Evolutionary conservation across 2,888 invertebrate species (phyloP).

Genomic region (Geotrupes spiniger): DNA sequence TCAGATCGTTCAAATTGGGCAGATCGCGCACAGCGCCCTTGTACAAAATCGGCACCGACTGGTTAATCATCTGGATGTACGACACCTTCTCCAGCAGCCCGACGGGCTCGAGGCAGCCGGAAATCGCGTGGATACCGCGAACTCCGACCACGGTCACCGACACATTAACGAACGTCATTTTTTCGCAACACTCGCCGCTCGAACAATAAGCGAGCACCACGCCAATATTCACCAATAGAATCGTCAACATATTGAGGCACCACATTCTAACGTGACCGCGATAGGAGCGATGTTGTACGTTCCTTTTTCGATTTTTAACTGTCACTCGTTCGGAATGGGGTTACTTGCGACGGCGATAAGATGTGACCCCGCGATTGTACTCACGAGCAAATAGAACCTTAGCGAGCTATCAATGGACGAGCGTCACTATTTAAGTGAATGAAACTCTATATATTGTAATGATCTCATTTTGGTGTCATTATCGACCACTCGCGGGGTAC

Average conservation of each 20-base stretch:
- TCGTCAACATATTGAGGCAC: constrained; percentile 11
- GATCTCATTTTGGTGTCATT: too few relatives aligned
- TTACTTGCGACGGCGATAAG: constrained; percentile 15
- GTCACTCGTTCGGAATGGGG: constrained; percentile 11
- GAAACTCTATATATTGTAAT: background rate
- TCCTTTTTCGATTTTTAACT: constrained; percentile 16
- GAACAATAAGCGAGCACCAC: constrained; percentile 1
- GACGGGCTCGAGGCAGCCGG: constrained; percentile 39
- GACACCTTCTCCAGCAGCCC: constrained; percentile 37
- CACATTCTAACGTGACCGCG: background rate
- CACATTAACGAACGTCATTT: constrained; percentile 36
- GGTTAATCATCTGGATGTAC: constrained; percentile 40
- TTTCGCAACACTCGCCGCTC: constrained; percentile 26
- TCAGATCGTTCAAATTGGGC: constrained; percentile 34
- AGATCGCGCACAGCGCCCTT: constrained; percentile 38
- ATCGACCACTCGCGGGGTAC: too few relatives aligned
- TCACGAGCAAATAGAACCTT: constrained; percentile 14
- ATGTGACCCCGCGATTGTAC: constrained; percentile 17
- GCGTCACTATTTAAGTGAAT: constrained; percentile 9
- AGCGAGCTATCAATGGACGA: constrained; percentile 15
- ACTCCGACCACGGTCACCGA: constrained; percentile 39
- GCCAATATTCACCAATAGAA: background rate
- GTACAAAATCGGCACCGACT: constrained; percentile 38
- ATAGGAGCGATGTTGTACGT: too few relatives aligned
- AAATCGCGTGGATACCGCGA: constrained; percentile 35